phyloP scores from a whole-genome alignment of 2,888 invertebrate genomes.

The Acanthosepion esculentum region DNA sequence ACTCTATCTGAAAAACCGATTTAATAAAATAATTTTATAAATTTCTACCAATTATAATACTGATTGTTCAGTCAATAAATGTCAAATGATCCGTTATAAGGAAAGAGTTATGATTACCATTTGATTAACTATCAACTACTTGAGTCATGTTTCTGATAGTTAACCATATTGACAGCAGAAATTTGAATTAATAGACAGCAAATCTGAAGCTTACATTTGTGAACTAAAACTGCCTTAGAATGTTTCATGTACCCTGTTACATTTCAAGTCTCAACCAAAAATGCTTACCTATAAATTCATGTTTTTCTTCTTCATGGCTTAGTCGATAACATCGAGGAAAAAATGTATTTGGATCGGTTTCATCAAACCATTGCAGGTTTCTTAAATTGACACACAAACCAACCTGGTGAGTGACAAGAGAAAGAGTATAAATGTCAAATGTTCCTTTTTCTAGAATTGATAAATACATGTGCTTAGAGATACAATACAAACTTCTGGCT shows the following conservation, averaged over 20 bases:
- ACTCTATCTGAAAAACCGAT: no score
- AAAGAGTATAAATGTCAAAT: no score
- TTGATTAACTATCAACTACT: no score
- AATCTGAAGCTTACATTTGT: neutral
- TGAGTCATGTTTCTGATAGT: no score
- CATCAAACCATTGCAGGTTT: constrained; percentile 71
- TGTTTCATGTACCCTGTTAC: neutral
- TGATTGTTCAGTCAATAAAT: no score
- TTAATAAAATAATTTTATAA: no score
- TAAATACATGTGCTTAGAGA: neutral
- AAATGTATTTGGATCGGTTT: constrained; percentile 82
- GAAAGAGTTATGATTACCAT: no score
- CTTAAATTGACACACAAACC: constrained; percentile 71
- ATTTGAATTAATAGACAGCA: neutral
- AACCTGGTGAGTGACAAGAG: constrained; percentile 57
- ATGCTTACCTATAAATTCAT: constrained; percentile 69
- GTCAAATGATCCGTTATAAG: no score
- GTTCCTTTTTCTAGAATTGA: neutral
- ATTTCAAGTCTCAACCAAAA: neutral
- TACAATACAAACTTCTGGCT: neutral
- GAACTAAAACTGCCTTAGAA: neutral
- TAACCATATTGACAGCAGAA: neutral
- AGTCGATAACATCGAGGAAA: constrained; percentile 92
- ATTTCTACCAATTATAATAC: no score
- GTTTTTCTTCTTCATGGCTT: constrained; percentile 71